Evolutionary conservation across 2,888 invertebrate species (phyloP), one percentile per base, ranked within the genome.

Genomic region (Dascillus cervinus): DNA sequence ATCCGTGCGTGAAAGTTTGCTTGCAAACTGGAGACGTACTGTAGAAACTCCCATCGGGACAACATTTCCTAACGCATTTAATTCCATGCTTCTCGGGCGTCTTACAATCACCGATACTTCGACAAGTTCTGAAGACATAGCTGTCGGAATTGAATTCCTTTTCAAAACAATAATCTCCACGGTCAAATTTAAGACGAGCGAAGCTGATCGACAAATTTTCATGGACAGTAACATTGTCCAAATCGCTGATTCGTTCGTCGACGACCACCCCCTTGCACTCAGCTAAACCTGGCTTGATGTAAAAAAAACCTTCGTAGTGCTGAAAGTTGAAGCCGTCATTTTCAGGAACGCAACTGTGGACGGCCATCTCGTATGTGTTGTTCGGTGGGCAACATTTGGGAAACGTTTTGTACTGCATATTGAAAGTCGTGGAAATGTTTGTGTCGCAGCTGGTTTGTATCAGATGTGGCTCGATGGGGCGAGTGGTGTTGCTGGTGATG

Each of bases 381-480:
- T 47, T 38, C 1, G 48, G 26, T 2, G 58, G 56, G 34, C 58
- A 58, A 42, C 58, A 58, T 46, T 58, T 58, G 12, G 46, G 46
- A 26, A 53, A 52, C 20, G 17, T 17, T 17, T 17, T 17, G 17
- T 17, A 6, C 17, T 17, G 4, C n/a, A n/a, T n/a, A n/a, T n/a
- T n/a, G n/a, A n/a, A n/a, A n/a, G n/a, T n/a, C n/a, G n/a, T n/a
- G n/a, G n/a, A n/a, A n/a, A n/a, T n/a, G n/a, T n/a, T n/a, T n/a
- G n/a, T n/a, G n/a, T n/a, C n/a, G n/a, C n/a, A n/a, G n/a, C n/a
- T n/a, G n/a, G n/a, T n/a, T n/a, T n/a, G n/a, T n/a, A n/a, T n/a
- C n/a, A n/a, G n/a, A n/a, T n/a, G n/a, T n/a, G n/a, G n/a, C n/a
- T n/a, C n/a, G n/a, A n/a, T n/a, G n/a, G n/a, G n/a, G n/a, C n/a